Base-by-base conservation (phyloP, 2,797 vertebrate genomes). In the Australoheros facetus region DNA sequence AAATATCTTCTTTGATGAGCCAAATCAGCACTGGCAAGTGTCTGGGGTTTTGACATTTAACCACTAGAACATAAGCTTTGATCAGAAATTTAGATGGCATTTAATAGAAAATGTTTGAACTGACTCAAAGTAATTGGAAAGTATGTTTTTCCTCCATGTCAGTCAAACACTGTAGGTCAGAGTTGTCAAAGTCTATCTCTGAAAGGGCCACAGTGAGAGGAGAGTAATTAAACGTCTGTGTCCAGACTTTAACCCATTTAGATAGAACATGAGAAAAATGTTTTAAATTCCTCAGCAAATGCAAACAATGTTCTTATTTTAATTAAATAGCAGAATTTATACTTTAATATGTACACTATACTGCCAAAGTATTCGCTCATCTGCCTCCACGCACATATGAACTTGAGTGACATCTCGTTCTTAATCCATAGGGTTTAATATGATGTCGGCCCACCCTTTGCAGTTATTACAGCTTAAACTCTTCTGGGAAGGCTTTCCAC, bases 151-250 rank as follows among this genome's bases (percentile, higher is more conserved):
- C 21, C 17, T 30, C 9, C 60, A 13, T 32, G 58, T 75, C 59
- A 54, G 60, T 86, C 75, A 78, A 77, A 82, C 70, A 69, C 53
- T 64, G 78, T 53, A 51, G 83, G 81, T 85, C 81, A 85, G 74
- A n/a, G 60, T 51, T 71, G 77, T 83, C 81, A 72, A 73, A 77
- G 70, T 73, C 39, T 42, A 60, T 73, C 48, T 69, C 32, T 42
- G 34, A 57, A 34, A 66, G 58, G 60, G 13, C 30, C 73, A 66
- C 60, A 26, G 28, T 26, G 45, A 76, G 64, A 26, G 59, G 42
- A 75, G 58, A 72, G 62, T 58, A 75, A 84, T 82, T 79, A 75
- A 60, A 83, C 26, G 23, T 66, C 59, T 66, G n/a, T 69, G 19
- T 83, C 64, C 10, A 59, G 45, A 42, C 48, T 64, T 28, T 23